Percentiles rank a stretch among this genome's conserved stretches.
phyloP scores from a whole-genome alignment of 2,797 vertebrate species.

The Periparus ater region DNA sequence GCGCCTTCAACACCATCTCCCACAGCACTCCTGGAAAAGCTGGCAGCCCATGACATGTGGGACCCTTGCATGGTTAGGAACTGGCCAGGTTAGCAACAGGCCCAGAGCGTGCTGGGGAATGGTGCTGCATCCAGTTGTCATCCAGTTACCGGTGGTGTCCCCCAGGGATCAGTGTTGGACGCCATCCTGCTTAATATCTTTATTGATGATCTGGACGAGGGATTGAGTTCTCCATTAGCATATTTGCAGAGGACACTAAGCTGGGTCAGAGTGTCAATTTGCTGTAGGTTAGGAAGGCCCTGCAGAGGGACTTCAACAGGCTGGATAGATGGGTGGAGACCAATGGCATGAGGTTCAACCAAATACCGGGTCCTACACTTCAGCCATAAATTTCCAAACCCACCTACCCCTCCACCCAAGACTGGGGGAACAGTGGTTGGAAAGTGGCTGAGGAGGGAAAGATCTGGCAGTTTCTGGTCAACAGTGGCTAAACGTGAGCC shows the following conservation, averaged over 20 bases:
- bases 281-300: neutral
- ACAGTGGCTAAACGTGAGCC: neutral
- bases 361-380: neutral
- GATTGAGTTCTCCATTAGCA: neutral
- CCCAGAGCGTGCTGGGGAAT: neutral
- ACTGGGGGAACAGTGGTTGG: neutral
- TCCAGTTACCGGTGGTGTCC: neutral
- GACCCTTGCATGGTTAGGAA: neutral
- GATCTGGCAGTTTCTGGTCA: neutral
- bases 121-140: neutral
- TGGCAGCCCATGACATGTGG: accelerated
- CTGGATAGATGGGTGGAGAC: neutral
- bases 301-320: neutral
- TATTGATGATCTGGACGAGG: neutral
- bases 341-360: neutral
- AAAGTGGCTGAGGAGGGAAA: accelerated
- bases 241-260: too few relatives aligned
- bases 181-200: neutral
- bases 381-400: neutral
- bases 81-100: neutral
- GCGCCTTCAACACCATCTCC: accelerated
- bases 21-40: neutral
- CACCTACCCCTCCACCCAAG: too few relatives aligned
- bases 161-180: neutral
- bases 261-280: neutral